phyloP scores from a whole-genome alignment of 2,888 invertebrate species.

The Bedellia somnulentella region DNA sequence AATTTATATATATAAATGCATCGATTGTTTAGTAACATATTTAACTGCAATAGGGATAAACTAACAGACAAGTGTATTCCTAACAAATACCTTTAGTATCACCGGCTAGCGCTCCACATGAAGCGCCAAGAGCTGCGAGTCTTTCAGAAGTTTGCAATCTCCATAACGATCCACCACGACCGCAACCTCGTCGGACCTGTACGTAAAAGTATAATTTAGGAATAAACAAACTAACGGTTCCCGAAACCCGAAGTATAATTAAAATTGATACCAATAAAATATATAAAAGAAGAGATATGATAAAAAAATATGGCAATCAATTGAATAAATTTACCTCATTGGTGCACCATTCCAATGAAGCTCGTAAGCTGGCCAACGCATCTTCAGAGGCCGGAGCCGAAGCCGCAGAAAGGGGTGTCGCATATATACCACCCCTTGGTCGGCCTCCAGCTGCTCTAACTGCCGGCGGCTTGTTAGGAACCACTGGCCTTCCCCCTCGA shows the following conservation, averaged over 20 bases:
- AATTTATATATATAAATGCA: no score
- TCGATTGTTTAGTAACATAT: no score
- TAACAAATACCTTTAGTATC: no score
- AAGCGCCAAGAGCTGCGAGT: constrained; percentile 76
- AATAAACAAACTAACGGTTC: no score
- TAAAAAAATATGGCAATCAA: no score
- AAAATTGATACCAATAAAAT: no score
- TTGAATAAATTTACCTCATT: constrained; percentile 27
- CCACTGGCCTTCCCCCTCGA: constrained; percentile 48
- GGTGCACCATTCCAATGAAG: constrained; percentile 63
- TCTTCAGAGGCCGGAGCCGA: constrained; percentile 33
- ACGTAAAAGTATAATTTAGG: no score
- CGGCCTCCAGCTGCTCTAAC: no score
- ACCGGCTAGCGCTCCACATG: constrained; percentile 84
- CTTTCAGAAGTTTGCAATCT: constrained; percentile 47
- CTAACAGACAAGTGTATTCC: no score
- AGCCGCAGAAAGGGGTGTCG: constrained; percentile 67
- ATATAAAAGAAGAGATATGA: no score
- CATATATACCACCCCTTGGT: constrained; percentile 69
- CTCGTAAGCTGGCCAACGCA: constrained; percentile 53
- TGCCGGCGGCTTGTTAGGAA: constrained; percentile 67
- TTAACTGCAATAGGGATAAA: constrained; percentile 86
- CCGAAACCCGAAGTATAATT: no score
- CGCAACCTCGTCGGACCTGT: constrained; percentile 27
- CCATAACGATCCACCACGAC: constrained; percentile 42